These are phyloP conservation scores for Acanthochromis polyacanthus DNA, from an alignment of 2,113 vertebrate species.

Conservation along the genomic window DNA sequence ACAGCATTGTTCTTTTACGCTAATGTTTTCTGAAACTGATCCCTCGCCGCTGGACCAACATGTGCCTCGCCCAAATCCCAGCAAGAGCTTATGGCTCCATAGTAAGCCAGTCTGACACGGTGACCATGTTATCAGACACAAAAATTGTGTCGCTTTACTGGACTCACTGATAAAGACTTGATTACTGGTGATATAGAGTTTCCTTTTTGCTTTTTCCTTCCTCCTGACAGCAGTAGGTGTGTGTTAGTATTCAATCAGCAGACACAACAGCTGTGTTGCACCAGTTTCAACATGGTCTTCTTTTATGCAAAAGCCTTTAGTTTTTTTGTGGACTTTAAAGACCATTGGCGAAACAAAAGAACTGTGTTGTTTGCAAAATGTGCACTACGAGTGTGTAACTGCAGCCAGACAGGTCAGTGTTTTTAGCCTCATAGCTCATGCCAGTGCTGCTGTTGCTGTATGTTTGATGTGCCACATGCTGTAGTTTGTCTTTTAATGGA, in stretches of 20 bases:
- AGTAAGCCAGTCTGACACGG: background rate
- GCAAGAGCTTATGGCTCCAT: background rate
- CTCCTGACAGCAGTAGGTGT: slow-evolving; percentile 2
- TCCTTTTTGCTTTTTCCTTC: background rate
- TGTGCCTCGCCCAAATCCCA: background rate
- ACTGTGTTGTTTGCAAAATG: background rate
- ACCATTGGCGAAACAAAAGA: background rate
- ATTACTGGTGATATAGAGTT: too few relatives aligned
- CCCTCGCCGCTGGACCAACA: background rate
- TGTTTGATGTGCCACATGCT: too few relatives aligned
- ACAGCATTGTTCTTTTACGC: background rate
- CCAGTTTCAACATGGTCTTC: background rate
- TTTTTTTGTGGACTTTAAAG: background rate
- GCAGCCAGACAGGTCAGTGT: too few relatives aligned
- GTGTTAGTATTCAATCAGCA: background rate
- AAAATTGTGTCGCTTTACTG: too few relatives aligned
- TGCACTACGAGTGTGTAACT: too few relatives aligned
- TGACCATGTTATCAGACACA: too few relatives aligned
- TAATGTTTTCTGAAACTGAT: background rate
- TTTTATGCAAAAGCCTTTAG: background rate
- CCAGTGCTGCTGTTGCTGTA: background rate
- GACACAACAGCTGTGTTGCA: background rate
- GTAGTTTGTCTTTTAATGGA: background rate
- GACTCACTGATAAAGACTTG: too few relatives aligned
- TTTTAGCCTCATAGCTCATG: background rate